Evolutionary conservation across 2,797 vertebrate genomes (phyloP), one percentile per base, ranked within the genome.

Genomic region (Crenuchus spilurus): DNA sequence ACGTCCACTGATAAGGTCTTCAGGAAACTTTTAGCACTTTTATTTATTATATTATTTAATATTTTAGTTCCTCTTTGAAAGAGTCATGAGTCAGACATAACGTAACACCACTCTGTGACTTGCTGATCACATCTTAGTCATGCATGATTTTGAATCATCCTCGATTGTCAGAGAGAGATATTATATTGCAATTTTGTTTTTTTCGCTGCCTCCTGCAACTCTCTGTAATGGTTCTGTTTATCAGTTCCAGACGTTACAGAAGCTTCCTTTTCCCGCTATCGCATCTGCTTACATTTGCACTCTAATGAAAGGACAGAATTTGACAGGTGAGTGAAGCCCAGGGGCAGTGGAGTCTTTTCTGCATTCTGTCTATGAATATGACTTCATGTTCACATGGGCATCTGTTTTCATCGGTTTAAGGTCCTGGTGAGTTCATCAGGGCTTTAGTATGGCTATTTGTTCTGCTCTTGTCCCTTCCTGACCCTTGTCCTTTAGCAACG

Each of bases 241-340:
- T 39, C 51, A 66, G 42, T 20, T 67, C 46, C 13, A 35, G 14
- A 41, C 31, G 30, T 39, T 60, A 60, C 44, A 58, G 55, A 48
- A 44, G n/a, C 65, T 9, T 28, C n/a, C 28, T 42, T 31, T 6
- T 64, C 46, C 7, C 7, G 7, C 49, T 31, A 8, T 65, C 41
- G 24, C 11, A 46, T 55, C 16, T 44, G 9, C 11, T 49, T 54
- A 37, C 24, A 64, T 63, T 80, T 69, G 39, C 13, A 30, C 48
- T 52, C 31, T 66, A 71, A 63, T 78, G 31, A 80, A 44, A 33
- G 28, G 3, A 30, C 61, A 55, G 62, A 72, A 75, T 66, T 44
- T 74, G 51, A 71, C 73, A 68, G 68, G 68, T 74, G 22, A 74
- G 33, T 46, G 70, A 63, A 67, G 54, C 33, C 61, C 33, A 55